Conservation (phyloP, 2,113 vertebrate genomes). For the Rhadina sibilatrix region DNA sequence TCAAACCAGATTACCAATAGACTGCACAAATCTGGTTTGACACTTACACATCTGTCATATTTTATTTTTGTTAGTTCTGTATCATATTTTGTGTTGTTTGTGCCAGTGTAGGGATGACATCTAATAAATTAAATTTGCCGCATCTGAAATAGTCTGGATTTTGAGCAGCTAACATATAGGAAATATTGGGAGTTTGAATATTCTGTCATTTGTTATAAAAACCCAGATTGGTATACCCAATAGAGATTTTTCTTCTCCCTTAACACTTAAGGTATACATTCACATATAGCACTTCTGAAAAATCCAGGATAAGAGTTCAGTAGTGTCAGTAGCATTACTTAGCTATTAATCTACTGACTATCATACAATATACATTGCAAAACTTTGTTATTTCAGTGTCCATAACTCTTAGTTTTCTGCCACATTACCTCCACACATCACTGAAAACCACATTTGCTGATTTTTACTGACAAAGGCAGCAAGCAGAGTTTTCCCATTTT, state of each 20-base stretch:
- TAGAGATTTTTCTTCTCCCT: background rate
- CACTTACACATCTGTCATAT: background rate
- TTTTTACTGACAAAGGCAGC: slow-evolving; percentile 16
- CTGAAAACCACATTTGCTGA: background rate
- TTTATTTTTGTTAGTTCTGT: background rate
- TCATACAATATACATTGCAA: background rate
- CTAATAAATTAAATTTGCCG: background rate
- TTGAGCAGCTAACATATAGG: background rate
- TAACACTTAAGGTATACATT: background rate
- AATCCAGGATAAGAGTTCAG: background rate
- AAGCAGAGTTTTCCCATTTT: background rate
- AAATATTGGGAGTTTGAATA: background rate
- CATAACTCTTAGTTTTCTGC: background rate
- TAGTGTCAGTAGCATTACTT: background rate
- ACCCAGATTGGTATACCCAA: background rate
- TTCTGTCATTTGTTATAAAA: background rate
- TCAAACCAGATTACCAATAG: background rate
- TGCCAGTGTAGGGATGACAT: background rate
- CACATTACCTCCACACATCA: background rate
- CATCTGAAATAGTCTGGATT: background rate
- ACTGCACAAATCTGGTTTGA: background rate
- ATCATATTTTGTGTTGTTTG: background rate
- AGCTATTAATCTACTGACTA: background rate
- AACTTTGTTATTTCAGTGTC: background rate
- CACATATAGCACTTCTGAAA: background rate